Evolutionary conservation across 1,140 invertebrate genomes (phyloP), one percentile per base, ranked within the genome.

Genomic region (Orchesella cincta): DNA sequence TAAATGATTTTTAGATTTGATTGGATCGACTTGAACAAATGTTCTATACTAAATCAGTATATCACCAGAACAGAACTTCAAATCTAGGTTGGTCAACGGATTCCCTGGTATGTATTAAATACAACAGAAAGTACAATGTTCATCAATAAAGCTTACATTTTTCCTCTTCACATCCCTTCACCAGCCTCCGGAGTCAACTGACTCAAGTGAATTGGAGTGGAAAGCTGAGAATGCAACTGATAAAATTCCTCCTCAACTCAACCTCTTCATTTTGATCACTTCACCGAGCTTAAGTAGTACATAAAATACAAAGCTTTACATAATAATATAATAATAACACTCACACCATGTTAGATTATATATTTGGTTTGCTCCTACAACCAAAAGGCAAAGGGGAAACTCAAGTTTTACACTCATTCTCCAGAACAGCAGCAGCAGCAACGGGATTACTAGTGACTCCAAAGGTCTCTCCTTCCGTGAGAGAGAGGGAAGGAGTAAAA

Each of bases 281-380:
- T 62, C 23, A 62, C 54, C 33, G n/a, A 8, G 31, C 26, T 67
- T 29, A 67, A 57, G 3, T 23, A 67, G 26, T 67, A 67, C 31
- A 31, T 67, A 67, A 67, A 29, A 33, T 29, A 67, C 62, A 67
- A 67, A 67, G 31, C 52, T 29, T 23, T 67, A 67, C 28, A 33
- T 33, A 67, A 67, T 67, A 67, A 67, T 67, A 31, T 67, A 29
- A 67, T 67, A 29, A 33, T 23, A 29, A 67, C n/a, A 57, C 54
- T 57, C 26, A 23, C 12, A 57, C 12, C 14, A 23, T 57, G 54
- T 57, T 57, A 57, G 54, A 57, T 57, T 23, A 57, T 23, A n/a
- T n/a, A n/a, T n/a, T n/a, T n/a, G n/a, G 54, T 57, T 23, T 57
- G 14, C n/a, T 57, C 39, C n/a, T n/a, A n/a, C n/a, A n/a, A n/a